Percentiles rank a stretch among this genome's conserved stretches.
These are phyloP conservation scores for Bembecia ichneumoniformis DNA, from an alignment of 2,888 invertebrate genomes.

Conservation along the genomic window DNA sequence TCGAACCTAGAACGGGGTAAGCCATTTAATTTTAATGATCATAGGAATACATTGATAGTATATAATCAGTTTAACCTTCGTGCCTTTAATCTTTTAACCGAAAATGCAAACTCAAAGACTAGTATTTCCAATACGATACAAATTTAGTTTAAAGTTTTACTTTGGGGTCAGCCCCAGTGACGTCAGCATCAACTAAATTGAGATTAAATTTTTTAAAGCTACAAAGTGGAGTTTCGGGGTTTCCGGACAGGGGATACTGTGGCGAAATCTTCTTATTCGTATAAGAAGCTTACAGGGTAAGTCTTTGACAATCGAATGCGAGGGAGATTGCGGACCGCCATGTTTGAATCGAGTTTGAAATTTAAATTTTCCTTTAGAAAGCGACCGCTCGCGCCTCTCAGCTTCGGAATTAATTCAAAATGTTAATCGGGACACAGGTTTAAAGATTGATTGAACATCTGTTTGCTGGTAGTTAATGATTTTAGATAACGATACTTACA, in stretches of 20 bases:
- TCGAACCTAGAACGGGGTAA: too few relatives aligned
- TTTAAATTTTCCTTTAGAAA: slow-evolving; percentile 14
- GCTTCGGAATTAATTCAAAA: slow-evolving; percentile 32
- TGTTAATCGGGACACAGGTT: slow-evolving; percentile 30
- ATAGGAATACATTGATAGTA: too few relatives aligned
- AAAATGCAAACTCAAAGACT: too few relatives aligned
- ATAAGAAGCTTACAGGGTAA: slow-evolving; percentile 59
- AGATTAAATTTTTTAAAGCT: slow-evolving; percentile 46
- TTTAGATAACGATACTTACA: too few relatives aligned
- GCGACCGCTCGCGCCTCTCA: slow-evolving; percentile 13
- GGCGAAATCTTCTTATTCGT: slow-evolving; percentile 56
- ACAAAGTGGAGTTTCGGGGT: slow-evolving; percentile 34
- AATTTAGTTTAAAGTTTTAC: neutral
- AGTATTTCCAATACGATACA: neutral
- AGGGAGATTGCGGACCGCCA: slow-evolving; percentile 30
- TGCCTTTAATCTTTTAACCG: too few relatives aligned
- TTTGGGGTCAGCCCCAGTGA: neutral
- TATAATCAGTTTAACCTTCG: too few relatives aligned
- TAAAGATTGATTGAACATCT: slow-evolving; percentile 12
- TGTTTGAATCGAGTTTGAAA: slow-evolving; percentile 19
- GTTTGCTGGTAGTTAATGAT: slow-evolving; percentile 4
- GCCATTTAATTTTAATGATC: too few relatives aligned
- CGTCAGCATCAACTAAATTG: slow-evolving; percentile 10
- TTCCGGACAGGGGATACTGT: slow-evolving; percentile 33
- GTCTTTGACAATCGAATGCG: slow-evolving; percentile 63